A percentile compares a stretch with the other conserved stretches of the same genome.
Conservation (phyloP, 1,140 invertebrate genomes). For the Micrasema minimum region DNA sequence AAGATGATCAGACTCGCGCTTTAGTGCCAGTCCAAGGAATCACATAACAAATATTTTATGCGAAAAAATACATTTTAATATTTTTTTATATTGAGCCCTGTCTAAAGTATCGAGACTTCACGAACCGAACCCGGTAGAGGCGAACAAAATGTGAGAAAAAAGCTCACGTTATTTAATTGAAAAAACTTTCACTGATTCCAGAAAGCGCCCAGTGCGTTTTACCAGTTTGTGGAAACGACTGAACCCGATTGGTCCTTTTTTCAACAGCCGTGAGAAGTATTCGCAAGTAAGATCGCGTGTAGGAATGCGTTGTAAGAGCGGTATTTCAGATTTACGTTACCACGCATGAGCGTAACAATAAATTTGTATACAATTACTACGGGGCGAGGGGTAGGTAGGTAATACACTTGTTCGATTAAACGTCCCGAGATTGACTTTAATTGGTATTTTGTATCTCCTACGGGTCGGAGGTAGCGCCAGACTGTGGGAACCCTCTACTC, state of each 20-base stretch:
- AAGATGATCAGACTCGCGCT: too few species aligned
- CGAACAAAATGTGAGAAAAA: too few species aligned
- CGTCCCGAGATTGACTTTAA: constrained; percentile 16
- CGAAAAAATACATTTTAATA: too few species aligned
- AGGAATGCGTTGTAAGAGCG: constrained; percentile 42
- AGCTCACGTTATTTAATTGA: too few species aligned
- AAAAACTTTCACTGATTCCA: too few species aligned
- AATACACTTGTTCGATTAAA: constrained; percentile 28
- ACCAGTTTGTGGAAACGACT: too few species aligned
- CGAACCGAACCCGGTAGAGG: too few species aligned
- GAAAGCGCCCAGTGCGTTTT: too few species aligned
- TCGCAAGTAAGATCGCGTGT: constrained; percentile 34
- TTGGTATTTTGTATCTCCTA: constrained; percentile 27
- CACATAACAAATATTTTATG: too few species aligned
- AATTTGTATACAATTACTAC: constrained; percentile 51
- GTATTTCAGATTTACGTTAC: constrained; percentile 33
- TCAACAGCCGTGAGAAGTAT: constrained; percentile 46
- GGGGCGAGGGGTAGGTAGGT: constrained; percentile 10
- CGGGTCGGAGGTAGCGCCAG: neutral
- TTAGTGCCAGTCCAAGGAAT: too few species aligned
- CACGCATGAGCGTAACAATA: constrained; percentile 46
- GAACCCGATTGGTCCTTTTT: constrained; percentile 29
- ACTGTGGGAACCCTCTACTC: constrained; percentile 7
- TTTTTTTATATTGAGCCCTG: too few species aligned
- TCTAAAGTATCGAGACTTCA: too few species aligned